Base-by-base conservation (phyloP, 2,888 invertebrate species). In the Philonicus albiceps region DNA sequence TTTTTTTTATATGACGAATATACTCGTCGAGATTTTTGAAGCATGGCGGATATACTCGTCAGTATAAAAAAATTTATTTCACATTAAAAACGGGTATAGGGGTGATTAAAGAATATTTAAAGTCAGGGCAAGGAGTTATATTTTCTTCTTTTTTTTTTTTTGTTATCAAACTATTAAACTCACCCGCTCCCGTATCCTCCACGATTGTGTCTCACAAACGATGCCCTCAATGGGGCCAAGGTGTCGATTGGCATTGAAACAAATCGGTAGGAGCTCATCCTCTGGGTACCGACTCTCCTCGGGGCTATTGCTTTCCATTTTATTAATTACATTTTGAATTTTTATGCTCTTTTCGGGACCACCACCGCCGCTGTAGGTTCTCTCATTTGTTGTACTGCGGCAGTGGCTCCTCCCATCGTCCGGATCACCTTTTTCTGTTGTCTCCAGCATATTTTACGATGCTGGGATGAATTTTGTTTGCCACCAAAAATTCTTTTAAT, bases 131-230 rank as follows among this genome's bases (percentile, higher is more conserved):
- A n/a, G n/a, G n/a, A n/a, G n/a, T n/a, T n/a, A n/a, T n/a, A n/a
- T n/a, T n/a, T n/a, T n/a, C n/a, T n/a, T n/a, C n/a, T n/a, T n/a
- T n/a, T n/a, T n/a, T n/a, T n/a, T n/a, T n/a, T n/a, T n/a, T n/a
- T n/a, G n/a, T n/a, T n/a, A n/a, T n/a, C n/a, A n/a, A n/a, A n/a
- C n/a, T n/a, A n/a, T n/a, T n/a, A 2, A 8, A 91, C 92, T 91
- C 92, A 97, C 97, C 94, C 97, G 95, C 91, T 98, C 98, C 91
- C 98, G 97, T 93, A 98, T 97, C 89, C 98, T 94, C 98, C 98
- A 98, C 88, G 96, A 95, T 90, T 97, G 96, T 11, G 95, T 94
- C 87, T 95, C 93, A 89, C 94, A 94, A 89, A 93, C 93, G 81
- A 94, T 93, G 13, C 95, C 95, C 90, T 95, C 95, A 87, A 96